Base-by-base conservation (phyloP, 2,888 invertebrate genomes). In the Phrixothrix hirtus region DNA sequence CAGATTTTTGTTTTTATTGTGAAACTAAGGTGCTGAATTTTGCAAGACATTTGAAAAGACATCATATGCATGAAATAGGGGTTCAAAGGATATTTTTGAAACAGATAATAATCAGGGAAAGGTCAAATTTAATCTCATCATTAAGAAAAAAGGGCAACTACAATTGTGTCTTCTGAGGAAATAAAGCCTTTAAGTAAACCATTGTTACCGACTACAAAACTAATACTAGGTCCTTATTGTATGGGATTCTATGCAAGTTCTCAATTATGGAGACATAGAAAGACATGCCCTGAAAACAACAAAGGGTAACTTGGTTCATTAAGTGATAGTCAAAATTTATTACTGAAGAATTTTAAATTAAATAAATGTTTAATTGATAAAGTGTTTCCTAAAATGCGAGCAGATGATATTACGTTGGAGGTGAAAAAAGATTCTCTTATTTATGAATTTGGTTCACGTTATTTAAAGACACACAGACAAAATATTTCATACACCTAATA, bases 401-500 rank as follows among this genome's bases (percentile, higher is more conserved):
- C 50, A 9, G 56, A 56, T 53, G 17, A 53, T 16, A 31, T 56
- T 13, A 45, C 43, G 4, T 26, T 53, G 21, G 34, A 17, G 15
- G 52, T 49, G 6, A 57, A 57, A 41, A 29, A 41, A 9, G 41
- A 41, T 41, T 3, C 3, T 16, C 5, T 29, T 3, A 41, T 41
- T n/a, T n/a, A n/a, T n/a, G n/a, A n/a, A n/a, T n/a, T n/a, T n/a
- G n/a, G n/a, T n/a, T n/a, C n/a, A n/a, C n/a, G 51, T 21, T 57
- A 59, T 44, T 26, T 59, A 14, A 50, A 54, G 35, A 31, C 12
- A 10, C 57, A 61, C 27, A 26, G 53, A 11, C 55, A 41, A 57
- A 49, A 12, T 55, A 59, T 47, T 57, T 48, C 13, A 32, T 54
- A 10, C 43, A 52, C 29, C 46, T 55, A 2, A 42, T 44, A 15